These are phyloP conservation scores for Chamaea fasciata DNA, from an alignment of 2,113 vertebrate genomes.

Conservation along the genomic window DNA sequence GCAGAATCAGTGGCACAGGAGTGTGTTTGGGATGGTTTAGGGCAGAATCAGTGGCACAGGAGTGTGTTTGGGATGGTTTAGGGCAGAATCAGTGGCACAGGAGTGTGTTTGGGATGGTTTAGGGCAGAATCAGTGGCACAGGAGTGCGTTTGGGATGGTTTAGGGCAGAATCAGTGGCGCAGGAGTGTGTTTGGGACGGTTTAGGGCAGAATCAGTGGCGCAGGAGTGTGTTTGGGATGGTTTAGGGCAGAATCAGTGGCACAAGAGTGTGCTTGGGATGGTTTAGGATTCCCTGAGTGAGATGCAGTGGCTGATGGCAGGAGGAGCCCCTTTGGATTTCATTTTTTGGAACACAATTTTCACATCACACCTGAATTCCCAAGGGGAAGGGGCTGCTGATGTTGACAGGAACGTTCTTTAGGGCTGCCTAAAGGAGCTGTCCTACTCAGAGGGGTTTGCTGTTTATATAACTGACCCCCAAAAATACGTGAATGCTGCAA, in stretches of 20 bases:
- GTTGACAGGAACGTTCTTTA: background rate
- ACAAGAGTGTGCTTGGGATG: no score
- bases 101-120: background rate
- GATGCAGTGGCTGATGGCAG: background rate
- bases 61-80: background rate
- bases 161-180: no score
- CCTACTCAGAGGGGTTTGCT: background rate
- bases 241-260: no score
- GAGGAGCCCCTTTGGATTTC: background rate
- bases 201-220: no score
- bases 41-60: background rate
- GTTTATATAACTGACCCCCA: background rate
- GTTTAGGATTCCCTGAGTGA: background rate
- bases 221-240: no score
- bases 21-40: background rate
- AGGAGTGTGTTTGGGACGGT: no score
- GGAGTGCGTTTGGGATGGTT: background rate
- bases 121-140: background rate
- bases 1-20: background rate
- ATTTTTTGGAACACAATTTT: background rate
- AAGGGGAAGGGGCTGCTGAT: background rate
- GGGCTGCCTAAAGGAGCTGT: background rate
- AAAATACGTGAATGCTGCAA: background rate
- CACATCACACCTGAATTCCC: background rate
- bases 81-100: background rate